A percentile compares a stretch with the other conserved stretches of the same genome.
Evolutionary conservation across 2,113 vertebrate species (phyloP).

Genomic region (Brienomyrus brachyistius): DNA sequence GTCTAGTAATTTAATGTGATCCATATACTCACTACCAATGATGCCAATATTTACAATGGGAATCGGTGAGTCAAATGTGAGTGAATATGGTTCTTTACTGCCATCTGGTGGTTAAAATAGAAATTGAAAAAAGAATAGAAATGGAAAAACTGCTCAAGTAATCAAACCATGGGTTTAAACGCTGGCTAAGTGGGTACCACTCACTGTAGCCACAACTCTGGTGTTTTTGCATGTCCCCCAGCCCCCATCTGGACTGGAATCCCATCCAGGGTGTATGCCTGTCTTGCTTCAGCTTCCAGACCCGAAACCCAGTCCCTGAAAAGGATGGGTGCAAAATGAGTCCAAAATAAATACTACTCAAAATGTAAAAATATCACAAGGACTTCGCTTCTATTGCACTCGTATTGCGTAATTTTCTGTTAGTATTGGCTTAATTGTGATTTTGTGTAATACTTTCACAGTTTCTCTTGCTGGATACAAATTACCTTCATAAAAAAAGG

Average conservation of each 20-base stretch:
- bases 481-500: background rate
- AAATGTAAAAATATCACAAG: background rate
- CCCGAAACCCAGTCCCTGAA: background rate
- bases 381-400: background rate
- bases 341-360: background rate
- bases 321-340: background rate
- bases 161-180: background rate
- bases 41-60: background rate
- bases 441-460: background rate
- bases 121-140: too few species aligned
- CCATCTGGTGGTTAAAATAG: conserved; percentile 50
- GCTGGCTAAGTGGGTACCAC: background rate
- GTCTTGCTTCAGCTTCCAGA: background rate
- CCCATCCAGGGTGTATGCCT: background rate
- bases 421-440: background rate
- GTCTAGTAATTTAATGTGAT: background rate
- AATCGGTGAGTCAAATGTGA: background rate
- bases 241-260: background rate
- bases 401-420: background rate
- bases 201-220: background rate
- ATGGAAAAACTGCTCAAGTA: background rate
- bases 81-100: conserved; percentile 42
- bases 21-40: background rate
- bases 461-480: background rate
- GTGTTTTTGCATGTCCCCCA: background rate